Conservation (phyloP, 2,797 vertebrate genomes). For the Hypotaenidia philippensis region DNA sequence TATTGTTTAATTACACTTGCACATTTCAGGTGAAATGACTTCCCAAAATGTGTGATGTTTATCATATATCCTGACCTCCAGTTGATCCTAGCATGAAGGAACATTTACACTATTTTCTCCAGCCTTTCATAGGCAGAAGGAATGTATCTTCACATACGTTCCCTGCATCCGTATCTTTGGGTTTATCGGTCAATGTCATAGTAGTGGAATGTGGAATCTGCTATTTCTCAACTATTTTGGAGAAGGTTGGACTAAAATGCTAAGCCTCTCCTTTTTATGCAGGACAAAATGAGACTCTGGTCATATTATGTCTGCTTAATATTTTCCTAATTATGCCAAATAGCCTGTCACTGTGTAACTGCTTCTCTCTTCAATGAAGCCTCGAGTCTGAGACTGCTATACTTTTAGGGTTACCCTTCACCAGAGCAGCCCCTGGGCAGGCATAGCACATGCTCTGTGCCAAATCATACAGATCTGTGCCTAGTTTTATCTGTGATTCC, state of each 20-base stretch:
- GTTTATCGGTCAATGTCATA: background rate
- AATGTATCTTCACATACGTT: background rate
- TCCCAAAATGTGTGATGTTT: background rate
- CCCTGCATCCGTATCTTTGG: background rate
- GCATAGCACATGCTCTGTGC: background rate
- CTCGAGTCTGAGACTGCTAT: background rate
- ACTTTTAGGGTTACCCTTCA: background rate
- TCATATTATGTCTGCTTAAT: background rate
- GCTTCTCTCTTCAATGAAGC: background rate
- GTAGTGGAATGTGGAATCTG: conserved; percentile 27
- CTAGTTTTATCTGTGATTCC: background rate
- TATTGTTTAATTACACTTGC: background rate
- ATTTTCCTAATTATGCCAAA: background rate
- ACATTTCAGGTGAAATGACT: background rate
- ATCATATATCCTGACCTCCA: background rate
- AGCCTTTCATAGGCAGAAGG: background rate
- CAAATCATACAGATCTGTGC: background rate
- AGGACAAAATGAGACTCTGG: background rate
- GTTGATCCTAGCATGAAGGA: background rate
- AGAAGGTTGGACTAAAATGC: background rate
- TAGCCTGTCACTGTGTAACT: background rate
- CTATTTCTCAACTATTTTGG: conserved; percentile 8
- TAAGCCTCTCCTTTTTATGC: background rate
- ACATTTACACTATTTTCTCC: background rate
- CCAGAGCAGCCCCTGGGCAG: background rate